phyloP scores from a whole-genome alignment of 2,797 vertebrate species.

The Crenuchus spilurus region DNA sequence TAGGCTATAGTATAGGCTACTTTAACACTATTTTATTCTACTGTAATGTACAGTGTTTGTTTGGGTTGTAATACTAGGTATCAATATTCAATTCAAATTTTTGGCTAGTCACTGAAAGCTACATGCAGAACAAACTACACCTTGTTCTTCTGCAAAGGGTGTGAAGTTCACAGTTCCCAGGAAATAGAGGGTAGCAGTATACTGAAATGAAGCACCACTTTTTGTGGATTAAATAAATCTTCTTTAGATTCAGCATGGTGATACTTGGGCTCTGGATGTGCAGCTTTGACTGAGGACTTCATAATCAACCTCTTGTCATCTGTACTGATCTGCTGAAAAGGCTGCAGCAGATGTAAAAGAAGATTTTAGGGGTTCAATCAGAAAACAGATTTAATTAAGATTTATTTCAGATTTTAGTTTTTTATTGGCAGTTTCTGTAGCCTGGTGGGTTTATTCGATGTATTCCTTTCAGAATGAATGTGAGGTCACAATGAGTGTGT shows the following conservation, averaged over 20 bases:
- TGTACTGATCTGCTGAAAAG: slow-evolving; percentile 42
- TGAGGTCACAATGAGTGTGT: not conserved
- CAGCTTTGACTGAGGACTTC: slow-evolving; percentile 37
- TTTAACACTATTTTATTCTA: no score
- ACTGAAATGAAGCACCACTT: slow-evolving; percentile 16
- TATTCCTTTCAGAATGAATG: slow-evolving; percentile 38
- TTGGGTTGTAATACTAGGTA: no score
- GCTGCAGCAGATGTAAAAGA: slow-evolving; percentile 7
- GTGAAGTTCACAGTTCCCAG: not conserved
- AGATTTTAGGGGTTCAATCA: no score
- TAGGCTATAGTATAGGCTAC: no score
- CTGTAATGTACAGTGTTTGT: no score
- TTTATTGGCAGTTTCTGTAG: slow-evolving; percentile 17
- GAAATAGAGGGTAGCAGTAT: not conserved
- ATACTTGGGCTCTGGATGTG: slow-evolving; percentile 54
- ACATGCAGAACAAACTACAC: not conserved
- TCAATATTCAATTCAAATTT: no score
- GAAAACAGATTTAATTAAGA: no score
- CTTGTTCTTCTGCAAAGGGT: not conserved
- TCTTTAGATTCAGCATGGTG: slow-evolving; percentile 25
- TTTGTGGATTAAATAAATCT: slow-evolving; percentile 28
- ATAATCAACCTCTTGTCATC: slow-evolving; percentile 26
- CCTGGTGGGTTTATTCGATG: slow-evolving; percentile 34
- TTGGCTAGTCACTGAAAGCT: no score
- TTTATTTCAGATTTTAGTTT: not conserved